Evolutionary conservation across 2,888 invertebrate genomes (phyloP), one percentile per base, ranked within the genome.

Genomic region (Netelia inedita): DNA sequence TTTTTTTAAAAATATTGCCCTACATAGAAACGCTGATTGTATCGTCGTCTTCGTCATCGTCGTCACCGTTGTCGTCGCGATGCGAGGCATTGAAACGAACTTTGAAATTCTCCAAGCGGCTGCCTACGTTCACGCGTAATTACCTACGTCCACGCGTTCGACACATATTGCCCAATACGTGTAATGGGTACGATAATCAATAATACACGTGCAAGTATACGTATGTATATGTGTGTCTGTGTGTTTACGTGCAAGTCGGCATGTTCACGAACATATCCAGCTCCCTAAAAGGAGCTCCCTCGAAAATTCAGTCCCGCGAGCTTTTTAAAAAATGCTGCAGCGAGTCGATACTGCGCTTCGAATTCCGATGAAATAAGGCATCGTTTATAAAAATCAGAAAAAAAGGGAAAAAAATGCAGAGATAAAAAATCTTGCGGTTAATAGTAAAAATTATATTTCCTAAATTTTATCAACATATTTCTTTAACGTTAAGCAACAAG

Each of bases 111-210:
- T 63, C 71, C 14, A 63, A 28, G 19, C 46, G 57, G 11, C 66
- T 19, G 65, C 41, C 69, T 63, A 71, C 23, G 81, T 71, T 81
- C 61, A 43, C 69, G 46, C 75, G 63, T 75, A 71, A 75, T 81
- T 75, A 71, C 63, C 81, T 71, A 71, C 63, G 61, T 21, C 23
- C 61, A 61, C 53, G 72, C 21, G 23, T 69, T 61, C 23, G 21
- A 2, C 69, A 71, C 69, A 71, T 61, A 71, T 23, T 71, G 68
- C 21, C 63, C 28, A 53, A 35, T 41, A 6, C 28, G 10, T 68
- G 2, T 46, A 43, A 21, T 50, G 21, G 46, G 21, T 74, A 61
- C 46, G 66, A 80, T 73, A 75, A 75, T 74, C 74, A 69, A 75
- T 81, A 74, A 81, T 74, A 71, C 46, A 71, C 28, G 55, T 71